These are phyloP conservation scores for Actinia tenebrosa DNA, from an alignment of 64 coral and sea anemone genomes.

Conservation along the genomic window DNA sequence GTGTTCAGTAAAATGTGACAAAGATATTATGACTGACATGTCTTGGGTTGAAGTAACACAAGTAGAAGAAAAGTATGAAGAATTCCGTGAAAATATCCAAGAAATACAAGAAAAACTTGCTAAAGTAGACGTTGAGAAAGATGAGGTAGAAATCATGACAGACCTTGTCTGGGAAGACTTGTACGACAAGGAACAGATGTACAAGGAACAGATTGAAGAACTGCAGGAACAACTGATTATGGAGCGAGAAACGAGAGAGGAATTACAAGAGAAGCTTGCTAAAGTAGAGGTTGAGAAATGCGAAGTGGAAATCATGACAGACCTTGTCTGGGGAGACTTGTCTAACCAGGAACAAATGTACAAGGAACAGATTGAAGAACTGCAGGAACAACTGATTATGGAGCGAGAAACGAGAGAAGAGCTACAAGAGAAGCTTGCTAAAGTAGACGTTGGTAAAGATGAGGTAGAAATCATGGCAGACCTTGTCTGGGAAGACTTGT, in stretches of 20 bases:
- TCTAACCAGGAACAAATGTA: background rate
- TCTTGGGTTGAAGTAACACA: constrained; percentile 26
- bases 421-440: background rate
- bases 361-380: background rate
- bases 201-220: background rate
- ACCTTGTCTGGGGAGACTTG: background rate
- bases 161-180: constrained; percentile 12
- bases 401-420: background rate
- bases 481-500: constrained; percentile 4
- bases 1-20: background rate
- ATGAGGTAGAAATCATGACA: constrained; percentile 8
- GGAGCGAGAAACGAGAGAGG: background rate
- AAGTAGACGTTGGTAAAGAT: background rate
- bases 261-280: background rate
- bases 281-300: constrained; percentile 6
- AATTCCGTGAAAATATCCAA: constrained; percentile 26
- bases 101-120: constrained; percentile 28
- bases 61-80: constrained; percentile 42
- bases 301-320: constrained; percentile 14
- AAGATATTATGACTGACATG: constrained; percentile 32
- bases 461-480: constrained; percentile 13
- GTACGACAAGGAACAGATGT: background rate
- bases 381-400: background rate
- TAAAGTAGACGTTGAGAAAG: background rate
- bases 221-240: background rate